A percentile compares a stretch with the other conserved stretches of the same genome.
These are phyloP conservation scores for Lepidothrix coronata DNA, from an alignment of 2,113 vertebrate species.

Conservation along the genomic window DNA sequence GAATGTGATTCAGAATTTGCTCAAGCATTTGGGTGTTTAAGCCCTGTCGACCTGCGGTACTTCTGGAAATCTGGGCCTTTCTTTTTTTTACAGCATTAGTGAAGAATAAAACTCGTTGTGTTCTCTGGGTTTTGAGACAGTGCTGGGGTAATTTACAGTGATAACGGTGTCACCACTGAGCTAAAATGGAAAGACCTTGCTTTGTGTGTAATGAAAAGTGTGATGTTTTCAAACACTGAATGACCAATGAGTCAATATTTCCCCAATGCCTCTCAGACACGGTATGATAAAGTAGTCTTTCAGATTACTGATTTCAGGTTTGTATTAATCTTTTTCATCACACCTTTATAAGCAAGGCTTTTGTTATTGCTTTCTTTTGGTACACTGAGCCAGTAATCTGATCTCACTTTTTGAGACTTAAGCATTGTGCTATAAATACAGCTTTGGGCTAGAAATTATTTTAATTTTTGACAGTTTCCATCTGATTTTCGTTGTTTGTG, in stretches of 20 bases:
- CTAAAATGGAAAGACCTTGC: not conserved
- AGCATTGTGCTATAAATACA: not conserved
- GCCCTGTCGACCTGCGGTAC: fast-evolving
- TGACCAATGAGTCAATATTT: conserved; percentile 16
- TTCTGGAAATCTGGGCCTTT: not conserved
- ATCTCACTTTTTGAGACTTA: not conserved
- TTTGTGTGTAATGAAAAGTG: not conserved
- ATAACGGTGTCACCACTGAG: not conserved
- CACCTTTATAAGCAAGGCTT: conserved; percentile 4
- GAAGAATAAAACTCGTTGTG: not conserved
- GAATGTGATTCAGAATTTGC: not conserved
- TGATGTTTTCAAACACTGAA: not conserved
- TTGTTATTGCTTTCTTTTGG: conserved; percentile 26
- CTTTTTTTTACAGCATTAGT: not conserved
- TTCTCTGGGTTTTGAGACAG: not conserved
- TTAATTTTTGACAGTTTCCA: not conserved
- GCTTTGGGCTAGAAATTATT: conserved; percentile 11
- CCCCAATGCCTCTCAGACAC: not conserved
- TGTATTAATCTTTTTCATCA: conserved; percentile 45
- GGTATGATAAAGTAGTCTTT: conserved; percentile 15
- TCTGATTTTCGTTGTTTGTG: conserved; percentile 2
- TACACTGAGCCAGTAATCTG: not conserved
- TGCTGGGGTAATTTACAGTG: not conserved
- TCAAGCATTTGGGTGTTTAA: not conserved
- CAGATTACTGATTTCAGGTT: conserved; percentile 27